Percentiles rank a stretch among this genome's conserved stretches.
phyloP scores from a whole-genome alignment of 1,140 invertebrate species.

The Papilio dardanus region DNA sequence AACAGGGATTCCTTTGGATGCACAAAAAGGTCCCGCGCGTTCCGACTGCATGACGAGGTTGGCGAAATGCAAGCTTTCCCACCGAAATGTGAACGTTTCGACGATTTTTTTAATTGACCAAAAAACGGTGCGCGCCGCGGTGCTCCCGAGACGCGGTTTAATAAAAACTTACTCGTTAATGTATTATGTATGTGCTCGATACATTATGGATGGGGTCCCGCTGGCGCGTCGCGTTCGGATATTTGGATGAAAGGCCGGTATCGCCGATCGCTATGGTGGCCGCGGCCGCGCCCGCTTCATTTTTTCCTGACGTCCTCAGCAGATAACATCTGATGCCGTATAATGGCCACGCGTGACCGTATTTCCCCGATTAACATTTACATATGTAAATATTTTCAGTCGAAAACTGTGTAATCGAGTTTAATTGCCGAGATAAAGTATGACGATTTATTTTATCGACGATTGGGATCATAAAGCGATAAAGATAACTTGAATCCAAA shows the following conservation, averaged over 20 bases:
- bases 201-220: conserved; percentile 78
- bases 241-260: conserved; percentile 75
- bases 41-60: conserved; percentile 60
- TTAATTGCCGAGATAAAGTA: conserved; percentile 33
- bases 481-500: background rate
- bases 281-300: conserved; percentile 42
- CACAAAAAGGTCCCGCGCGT: conserved; percentile 60
- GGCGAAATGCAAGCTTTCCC: conserved; percentile 68
- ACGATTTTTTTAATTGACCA: conserved; percentile 71
- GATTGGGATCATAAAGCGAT: background rate
- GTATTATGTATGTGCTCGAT: conserved; percentile 77
- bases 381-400: conserved; percentile 31
- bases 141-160: conserved; percentile 68
- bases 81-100: conserved; percentile 70
- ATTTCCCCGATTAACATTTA: conserved; percentile 36
- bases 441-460: conserved; percentile 12
- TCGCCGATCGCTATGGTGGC: conserved; percentile 70
- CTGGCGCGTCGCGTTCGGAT: conserved; percentile 64
- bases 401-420: conserved; percentile 18
- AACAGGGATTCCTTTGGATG: conserved; percentile 59
- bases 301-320: conserved; percentile 56
- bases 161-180: conserved; percentile 80
- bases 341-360: conserved; percentile 44
- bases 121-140: conserved; percentile 64
- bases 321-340: conserved; percentile 64